Evolutionary conservation across 2,888 invertebrate species (phyloP).

Genomic region (Thymelicus lineola): DNA sequence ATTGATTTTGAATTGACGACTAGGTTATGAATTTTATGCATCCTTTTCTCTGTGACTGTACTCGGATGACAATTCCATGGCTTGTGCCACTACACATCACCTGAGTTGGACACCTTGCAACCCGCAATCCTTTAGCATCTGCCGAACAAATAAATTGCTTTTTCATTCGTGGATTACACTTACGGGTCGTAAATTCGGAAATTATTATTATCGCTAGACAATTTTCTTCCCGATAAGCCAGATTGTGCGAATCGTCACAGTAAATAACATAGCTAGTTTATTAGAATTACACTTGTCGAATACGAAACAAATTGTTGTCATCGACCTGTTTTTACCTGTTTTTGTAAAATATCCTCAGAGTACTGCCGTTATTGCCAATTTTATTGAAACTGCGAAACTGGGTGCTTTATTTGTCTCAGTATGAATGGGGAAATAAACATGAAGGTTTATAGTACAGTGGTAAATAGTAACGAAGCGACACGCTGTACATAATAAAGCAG

Average conservation of each 20-base stretch:
- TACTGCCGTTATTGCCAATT: slow-evolving; percentile 9
- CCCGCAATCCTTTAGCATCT: slow-evolving; percentile 75
- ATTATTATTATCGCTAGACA: slow-evolving; percentile 25
- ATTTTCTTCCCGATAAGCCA: too few relatives aligned
- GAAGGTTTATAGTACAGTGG: slow-evolving; percentile 21
- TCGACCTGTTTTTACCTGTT: slow-evolving; percentile 23
- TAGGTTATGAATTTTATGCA: neutral
- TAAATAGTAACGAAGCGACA: slow-evolving; percentile 25
- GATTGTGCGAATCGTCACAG: too few relatives aligned
- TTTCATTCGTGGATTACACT: slow-evolving; percentile 32
- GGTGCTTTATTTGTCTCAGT: slow-evolving; percentile 28
- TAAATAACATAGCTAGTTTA: neutral
- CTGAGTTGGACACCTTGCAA: slow-evolving; percentile 78
- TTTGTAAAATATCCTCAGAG: slow-evolving; percentile 17
- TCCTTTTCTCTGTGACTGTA: slow-evolving; percentile 51
- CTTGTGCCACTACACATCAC: slow-evolving; percentile 70
- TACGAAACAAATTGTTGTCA: slow-evolving; percentile 18
- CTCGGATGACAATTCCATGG: slow-evolving; percentile 68
- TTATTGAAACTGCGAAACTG: slow-evolving; percentile 26
- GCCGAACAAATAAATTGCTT: slow-evolving; percentile 49
- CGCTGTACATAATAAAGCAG: slow-evolving; percentile 24
- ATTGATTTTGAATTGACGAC: too few relatives aligned
- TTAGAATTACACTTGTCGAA: slow-evolving; percentile 16
- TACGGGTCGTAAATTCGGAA: slow-evolving; percentile 26
- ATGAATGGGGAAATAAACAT: slow-evolving; percentile 37